Evolutionary conservation across 2,888 invertebrate species (phyloP).

Genomic region (Alentia gelatinosa): DNA sequence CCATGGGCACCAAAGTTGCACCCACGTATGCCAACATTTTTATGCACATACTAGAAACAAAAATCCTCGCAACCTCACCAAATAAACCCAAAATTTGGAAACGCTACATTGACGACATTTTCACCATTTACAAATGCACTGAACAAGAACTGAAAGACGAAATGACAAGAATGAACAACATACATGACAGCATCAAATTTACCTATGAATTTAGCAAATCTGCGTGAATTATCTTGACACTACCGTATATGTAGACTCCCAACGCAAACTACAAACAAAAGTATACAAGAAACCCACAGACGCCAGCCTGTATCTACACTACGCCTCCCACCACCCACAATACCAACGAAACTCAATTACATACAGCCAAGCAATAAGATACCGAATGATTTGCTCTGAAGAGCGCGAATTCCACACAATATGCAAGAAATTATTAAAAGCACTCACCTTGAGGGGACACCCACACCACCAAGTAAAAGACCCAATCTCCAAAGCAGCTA

Average conservation of each 20-base stretch:
- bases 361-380: background rate
- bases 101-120: background rate
- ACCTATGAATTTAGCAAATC: background rate
- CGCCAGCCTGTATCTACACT: background rate
- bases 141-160: background rate
- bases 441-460: background rate
- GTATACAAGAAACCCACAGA: background rate
- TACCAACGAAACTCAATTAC: background rate
- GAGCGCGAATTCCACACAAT: background rate
- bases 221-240: background rate
- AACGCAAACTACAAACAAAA: background rate
- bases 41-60: too few species aligned
- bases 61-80: too few species aligned
- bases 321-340: background rate
- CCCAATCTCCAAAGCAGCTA: background rate
- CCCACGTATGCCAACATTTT: too few species aligned
- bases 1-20: too few species aligned
- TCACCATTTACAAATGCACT: background rate
- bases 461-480: background rate
- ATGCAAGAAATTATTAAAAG: background rate
- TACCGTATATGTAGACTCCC: background rate
- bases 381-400: background rate
- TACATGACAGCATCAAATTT: background rate
- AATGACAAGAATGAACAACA: background rate
- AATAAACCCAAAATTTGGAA: background rate